Conservation (phyloP, 2,797 vertebrate species). For the Neostethus bicornis region DNA sequence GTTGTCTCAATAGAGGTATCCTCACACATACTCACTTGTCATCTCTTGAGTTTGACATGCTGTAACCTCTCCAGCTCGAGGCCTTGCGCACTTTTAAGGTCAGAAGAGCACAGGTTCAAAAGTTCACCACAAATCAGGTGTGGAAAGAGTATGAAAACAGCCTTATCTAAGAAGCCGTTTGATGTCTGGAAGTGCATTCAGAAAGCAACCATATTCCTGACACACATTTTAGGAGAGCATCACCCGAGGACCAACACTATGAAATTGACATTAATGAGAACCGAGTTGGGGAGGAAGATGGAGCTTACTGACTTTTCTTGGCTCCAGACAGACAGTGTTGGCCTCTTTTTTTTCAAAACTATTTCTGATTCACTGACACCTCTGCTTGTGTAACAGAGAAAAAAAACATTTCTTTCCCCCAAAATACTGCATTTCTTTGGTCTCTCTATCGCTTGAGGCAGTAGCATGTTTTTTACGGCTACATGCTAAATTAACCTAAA, state of each 20-base stretch:
- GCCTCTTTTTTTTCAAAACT: constrained; percentile 15
- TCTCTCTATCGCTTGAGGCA: background rate
- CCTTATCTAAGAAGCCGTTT: constrained; percentile 65
- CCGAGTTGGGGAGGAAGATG: constrained; percentile 55
- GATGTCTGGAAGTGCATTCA: constrained; percentile 68
- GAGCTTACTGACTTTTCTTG: constrained; percentile 62
- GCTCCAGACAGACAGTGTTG: constrained; percentile 46
- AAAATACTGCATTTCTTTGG: constrained; percentile 3
- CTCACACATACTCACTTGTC: constrained; percentile 2
- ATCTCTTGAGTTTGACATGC: background rate
- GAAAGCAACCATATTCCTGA: constrained; percentile 58
- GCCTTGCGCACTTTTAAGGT: constrained; percentile 27
- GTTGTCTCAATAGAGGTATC: constrained; percentile 13
- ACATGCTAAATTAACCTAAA: background rate
- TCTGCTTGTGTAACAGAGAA: constrained; percentile 14
- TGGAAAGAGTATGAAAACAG: constrained; percentile 55
- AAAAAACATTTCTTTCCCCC: background rate
- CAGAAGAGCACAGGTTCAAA: constrained; percentile 62
- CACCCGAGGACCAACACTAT: constrained; percentile 63
- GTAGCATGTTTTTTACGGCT: background rate
- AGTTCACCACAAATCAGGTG: constrained; percentile 50
- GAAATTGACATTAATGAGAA: constrained; percentile 83
- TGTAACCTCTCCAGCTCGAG: background rate
- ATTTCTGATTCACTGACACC: constrained; percentile 16
- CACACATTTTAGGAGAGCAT: constrained; percentile 59